Percentiles rank a stretch among this genome's conserved stretches.
Evolutionary conservation across 2,888 invertebrate genomes (phyloP).

Genomic region (Sphinx pinastri): DNA sequence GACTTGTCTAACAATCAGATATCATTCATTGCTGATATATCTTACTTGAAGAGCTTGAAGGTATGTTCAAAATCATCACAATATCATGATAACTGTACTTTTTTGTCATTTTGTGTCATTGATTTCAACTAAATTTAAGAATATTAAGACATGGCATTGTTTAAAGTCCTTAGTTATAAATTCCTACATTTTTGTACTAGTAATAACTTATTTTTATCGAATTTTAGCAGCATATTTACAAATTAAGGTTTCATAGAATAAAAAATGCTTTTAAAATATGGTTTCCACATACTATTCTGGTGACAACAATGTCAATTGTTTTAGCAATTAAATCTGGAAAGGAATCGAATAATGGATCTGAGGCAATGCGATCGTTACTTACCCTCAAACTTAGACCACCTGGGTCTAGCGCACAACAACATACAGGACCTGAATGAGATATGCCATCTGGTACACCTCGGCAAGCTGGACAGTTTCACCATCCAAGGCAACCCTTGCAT

Average conservation of each 20-base stretch:
- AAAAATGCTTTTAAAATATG: no score
- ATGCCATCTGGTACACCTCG: conserved; percentile 90
- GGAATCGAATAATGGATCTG: conserved; percentile 92
- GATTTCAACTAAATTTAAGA: no score
- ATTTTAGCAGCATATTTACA: no score
- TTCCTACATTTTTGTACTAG: no score
- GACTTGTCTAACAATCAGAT: conserved; percentile 96
- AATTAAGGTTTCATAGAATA: no score
- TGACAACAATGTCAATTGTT: conserved; percentile 36
- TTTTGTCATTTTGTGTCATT: no score
- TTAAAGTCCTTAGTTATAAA: no score
- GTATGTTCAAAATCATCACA: conserved; percentile 72
- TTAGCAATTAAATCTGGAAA: conserved; percentile 93
- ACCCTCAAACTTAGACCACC: conserved; percentile 88
- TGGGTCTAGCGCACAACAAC: conserved; percentile 92
- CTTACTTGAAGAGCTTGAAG: conserved; percentile 91
- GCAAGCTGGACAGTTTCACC: conserved; percentile 90
- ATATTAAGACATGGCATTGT: no score
- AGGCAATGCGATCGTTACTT: conserved; percentile 92
- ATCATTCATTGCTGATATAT: conserved; percentile 92
- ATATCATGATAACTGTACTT: no score
- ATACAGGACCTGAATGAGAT: conserved; percentile 94
- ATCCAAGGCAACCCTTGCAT: conserved; percentile 95
- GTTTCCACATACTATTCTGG: not conserved
- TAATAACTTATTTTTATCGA: no score